Conservation (phyloP, 2,797 vertebrate genomes). For the Crocidura indochinensis region DNA sequence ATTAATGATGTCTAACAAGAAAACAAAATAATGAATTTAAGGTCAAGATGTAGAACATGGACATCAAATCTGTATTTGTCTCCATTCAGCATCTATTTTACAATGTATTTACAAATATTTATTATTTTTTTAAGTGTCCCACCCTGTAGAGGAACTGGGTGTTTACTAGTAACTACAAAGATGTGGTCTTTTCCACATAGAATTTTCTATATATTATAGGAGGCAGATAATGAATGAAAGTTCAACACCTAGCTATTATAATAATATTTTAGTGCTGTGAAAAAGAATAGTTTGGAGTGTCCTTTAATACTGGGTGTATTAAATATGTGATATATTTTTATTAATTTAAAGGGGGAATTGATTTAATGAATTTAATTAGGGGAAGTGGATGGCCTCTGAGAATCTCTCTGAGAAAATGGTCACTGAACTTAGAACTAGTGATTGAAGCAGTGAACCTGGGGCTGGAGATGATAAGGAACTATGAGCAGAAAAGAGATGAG, state of each 20-base stretch:
- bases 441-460: not conserved
- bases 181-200: not conserved
- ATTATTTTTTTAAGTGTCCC: not conserved
- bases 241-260: not conserved
- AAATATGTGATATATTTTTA: slow-evolving; percentile 3
- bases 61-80: not conserved
- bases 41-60: not conserved
- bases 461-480: not conserved
- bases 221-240: not conserved
- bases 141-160: not conserved
- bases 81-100: slow-evolving; percentile 23
- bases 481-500: not conserved
- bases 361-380: no score
- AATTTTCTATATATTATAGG: not conserved
- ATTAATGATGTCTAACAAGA: slow-evolving; percentile 17
- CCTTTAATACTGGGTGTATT: not conserved
- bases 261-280: not conserved
- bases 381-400: not conserved
- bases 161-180: slow-evolving; percentile 26
- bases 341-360: not conserved
- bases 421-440: not conserved
- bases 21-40: not conserved
- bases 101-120: slow-evolving; percentile 16
- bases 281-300: not conserved
- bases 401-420: not conserved